Conservation (phyloP, 2,797 vertebrate genomes). For the Psittacula derbiana region DNA sequence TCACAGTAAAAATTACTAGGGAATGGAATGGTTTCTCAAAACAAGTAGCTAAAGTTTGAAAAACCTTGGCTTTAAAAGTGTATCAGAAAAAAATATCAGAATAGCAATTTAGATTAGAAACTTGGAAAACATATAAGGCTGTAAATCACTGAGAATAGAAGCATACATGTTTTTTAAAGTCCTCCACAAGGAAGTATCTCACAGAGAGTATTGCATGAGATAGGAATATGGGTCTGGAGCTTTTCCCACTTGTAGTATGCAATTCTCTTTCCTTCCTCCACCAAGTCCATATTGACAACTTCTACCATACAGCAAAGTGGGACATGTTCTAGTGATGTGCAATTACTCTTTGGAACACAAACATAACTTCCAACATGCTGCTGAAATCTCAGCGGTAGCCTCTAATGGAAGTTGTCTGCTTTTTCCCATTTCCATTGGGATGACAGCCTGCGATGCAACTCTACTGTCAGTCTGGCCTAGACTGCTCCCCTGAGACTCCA, state of each 20-base stretch:
- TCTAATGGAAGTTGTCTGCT: conserved; percentile 36
- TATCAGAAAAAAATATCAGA: neutral
- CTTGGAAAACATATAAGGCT: neutral
- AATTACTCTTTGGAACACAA: neutral
- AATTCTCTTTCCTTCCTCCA: neutral
- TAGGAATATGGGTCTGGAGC: neutral
- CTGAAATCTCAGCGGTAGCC: neutral
- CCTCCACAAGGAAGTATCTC: neutral
- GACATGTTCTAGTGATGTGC: neutral
- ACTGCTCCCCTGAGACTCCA: neutral
- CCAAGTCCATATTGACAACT: neutral
- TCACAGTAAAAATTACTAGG: neutral
- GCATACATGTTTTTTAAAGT: neutral
- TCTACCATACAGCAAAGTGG: neutral
- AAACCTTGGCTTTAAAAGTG: neutral
- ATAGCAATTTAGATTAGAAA: neutral
- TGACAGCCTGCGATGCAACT: neutral
- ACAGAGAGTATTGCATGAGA: neutral
- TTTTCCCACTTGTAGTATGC: neutral
- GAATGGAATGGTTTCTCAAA: neutral
- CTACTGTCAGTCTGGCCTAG: neutral
- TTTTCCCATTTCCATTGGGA: conserved; percentile 19
- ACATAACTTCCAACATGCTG: neutral
- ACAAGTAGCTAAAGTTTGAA: neutral
- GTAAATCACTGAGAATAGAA: neutral